Evolutionary conservation across 2,113 vertebrate species (phyloP).

Genomic region (Macaca fascicularis): T2T-MFA8v1.1 NC_088379.1:28529001-28529500

Average conservation of each 20-base stretch:
- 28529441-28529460: not conserved
- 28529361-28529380: not conserved
- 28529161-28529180: too few species aligned
- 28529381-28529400: not conserved
- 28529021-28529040: too few species aligned
- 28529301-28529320: not conserved
- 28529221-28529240: not conserved
- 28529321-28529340: not conserved
- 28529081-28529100: too few species aligned
- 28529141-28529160: too few species aligned
- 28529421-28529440: not conserved
- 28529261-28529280: not conserved
- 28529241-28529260: not conserved
- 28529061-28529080: too few species aligned
- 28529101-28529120: too few species aligned
- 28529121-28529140: too few species aligned
- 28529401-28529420: not conserved
- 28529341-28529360: not conserved
- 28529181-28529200: too few species aligned
- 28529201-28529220: too few species aligned
- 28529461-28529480: not conserved
- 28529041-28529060: too few species aligned
- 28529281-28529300: not conserved
- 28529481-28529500: not conserved
- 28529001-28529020: too few species aligned